Percentiles rank a stretch among this genome's conserved stretches.
These are phyloP conservation scores for Prunella himalayana DNA, from an alignment of 2,113 vertebrate genomes.

Conservation along the genomic window DNA sequence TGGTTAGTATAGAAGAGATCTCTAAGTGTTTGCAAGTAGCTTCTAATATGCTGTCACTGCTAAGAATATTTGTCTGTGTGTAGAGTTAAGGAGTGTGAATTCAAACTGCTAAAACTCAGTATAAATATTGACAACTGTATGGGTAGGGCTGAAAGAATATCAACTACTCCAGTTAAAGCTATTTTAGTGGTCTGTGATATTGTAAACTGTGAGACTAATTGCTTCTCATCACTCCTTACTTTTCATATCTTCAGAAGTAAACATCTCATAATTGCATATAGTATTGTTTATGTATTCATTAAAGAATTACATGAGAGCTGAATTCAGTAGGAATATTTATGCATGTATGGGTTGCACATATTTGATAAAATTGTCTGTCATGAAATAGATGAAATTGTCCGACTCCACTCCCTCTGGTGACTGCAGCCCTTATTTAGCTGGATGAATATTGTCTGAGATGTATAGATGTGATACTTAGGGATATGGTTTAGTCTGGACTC, in stretches of 20 bases:
- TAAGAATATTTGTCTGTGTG: neutral
- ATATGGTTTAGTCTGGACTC: neutral
- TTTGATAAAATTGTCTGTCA: neutral
- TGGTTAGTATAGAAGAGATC: neutral
- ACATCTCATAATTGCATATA: neutral
- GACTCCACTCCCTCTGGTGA: neutral
- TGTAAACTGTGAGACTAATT: neutral
- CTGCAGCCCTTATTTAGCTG: neutral
- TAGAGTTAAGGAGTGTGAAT: neutral
- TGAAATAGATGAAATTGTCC: neutral
- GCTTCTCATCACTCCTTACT: neutral
- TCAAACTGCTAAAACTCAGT: neutral
- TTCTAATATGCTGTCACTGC: neutral
- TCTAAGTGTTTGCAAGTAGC: neutral
- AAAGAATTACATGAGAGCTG: neutral
- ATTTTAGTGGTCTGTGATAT: neutral
- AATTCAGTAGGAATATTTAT: neutral
- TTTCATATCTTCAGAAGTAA: neutral
- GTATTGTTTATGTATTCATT: neutral
- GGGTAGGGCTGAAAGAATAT: neutral
- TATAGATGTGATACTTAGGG: neutral
- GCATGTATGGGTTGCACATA: neutral
- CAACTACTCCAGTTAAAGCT: neutral
- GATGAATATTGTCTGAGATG: neutral
- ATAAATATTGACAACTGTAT: neutral